Percentiles rank a stretch among this genome's conserved stretches.
phyloP scores from a whole-genome alignment of 2,113 vertebrate species.

The Falco punctatus region DNA sequence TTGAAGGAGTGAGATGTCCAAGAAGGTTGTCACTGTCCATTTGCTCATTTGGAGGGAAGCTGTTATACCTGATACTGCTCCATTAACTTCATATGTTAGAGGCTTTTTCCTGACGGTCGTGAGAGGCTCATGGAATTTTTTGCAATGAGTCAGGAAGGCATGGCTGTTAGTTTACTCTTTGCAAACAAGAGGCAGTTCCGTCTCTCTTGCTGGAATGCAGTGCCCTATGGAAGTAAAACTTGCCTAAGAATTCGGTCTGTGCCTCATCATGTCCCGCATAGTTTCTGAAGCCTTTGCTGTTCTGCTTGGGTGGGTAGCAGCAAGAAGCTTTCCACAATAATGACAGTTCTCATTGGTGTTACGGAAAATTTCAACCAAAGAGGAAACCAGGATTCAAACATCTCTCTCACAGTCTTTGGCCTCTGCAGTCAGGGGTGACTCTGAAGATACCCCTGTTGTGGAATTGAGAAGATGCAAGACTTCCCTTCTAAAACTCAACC shows the following conservation, averaged over 20 bases:
- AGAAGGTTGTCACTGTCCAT: neutral
- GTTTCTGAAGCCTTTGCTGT: conserved; percentile 17
- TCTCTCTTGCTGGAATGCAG: neutral
- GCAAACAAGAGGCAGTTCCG: neutral
- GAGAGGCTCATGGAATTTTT: neutral
- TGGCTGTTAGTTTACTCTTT: neutral
- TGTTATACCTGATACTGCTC: neutral
- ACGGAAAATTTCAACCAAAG: neutral
- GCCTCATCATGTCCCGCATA: neutral
- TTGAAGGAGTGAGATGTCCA: neutral
- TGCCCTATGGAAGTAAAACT: neutral
- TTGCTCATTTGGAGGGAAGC: neutral
- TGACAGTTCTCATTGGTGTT: neutral
- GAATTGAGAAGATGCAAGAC: neutral
- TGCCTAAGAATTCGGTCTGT: conserved; percentile 1
- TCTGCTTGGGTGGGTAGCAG: neutral
- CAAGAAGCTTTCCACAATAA: neutral
- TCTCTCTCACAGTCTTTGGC: neutral
- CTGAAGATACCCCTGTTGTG: accelerated
- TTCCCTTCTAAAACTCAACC: neutral
- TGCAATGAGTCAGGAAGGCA: neutral
- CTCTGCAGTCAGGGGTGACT: neutral
- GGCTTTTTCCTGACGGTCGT: neutral
- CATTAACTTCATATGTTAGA: neutral
- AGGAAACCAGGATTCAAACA: neutral